Conservation (phyloP, 1,140 invertebrate species). For the Drosophila gunungcola region DNA sequence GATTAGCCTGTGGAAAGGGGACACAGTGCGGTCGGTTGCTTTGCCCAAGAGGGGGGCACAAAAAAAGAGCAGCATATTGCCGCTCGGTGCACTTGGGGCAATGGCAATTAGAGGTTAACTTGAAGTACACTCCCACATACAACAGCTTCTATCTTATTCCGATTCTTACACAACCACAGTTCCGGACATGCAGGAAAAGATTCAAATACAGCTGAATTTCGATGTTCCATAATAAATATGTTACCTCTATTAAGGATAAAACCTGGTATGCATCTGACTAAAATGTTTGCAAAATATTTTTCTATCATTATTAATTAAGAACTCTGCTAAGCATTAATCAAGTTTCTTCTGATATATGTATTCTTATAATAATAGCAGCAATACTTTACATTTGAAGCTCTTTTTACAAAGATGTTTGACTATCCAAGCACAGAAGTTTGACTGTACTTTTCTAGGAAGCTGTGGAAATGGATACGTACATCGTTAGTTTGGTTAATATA, state of each 20-base stretch:
- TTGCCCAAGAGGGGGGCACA: constrained; percentile 6
- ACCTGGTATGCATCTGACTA: too few species aligned
- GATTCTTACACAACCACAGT: constrained; percentile 39
- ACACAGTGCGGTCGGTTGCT: constrained; percentile 22
- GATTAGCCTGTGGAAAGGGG: constrained; percentile 66
- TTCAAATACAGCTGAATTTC: background rate
- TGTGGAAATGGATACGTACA: constrained; percentile 24
- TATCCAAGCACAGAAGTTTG: background rate
- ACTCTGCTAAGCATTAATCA: too few species aligned
- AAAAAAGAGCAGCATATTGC: constrained; percentile 63
- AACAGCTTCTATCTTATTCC: constrained; percentile 14
- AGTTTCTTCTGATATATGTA: too few species aligned
- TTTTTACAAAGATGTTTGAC: background rate
- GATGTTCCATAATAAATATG: too few species aligned
- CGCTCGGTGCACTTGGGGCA: constrained; percentile 65
- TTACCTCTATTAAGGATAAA: too few species aligned
- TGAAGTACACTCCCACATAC: constrained; percentile 32
- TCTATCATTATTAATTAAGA: too few species aligned
- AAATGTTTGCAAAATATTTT: too few species aligned
- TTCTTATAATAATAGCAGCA: too few species aligned
- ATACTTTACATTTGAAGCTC: background rate
- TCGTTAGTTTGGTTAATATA: constrained; percentile 62
- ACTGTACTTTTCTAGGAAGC: constrained; percentile 11
- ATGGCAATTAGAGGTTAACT: constrained; percentile 76
- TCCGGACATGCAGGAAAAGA: background rate